Percentiles rank a stretch among this genome's conserved stretches.
phyloP scores from a whole-genome alignment of 2,797 vertebrate species.

The Australoheros facetus region DNA sequence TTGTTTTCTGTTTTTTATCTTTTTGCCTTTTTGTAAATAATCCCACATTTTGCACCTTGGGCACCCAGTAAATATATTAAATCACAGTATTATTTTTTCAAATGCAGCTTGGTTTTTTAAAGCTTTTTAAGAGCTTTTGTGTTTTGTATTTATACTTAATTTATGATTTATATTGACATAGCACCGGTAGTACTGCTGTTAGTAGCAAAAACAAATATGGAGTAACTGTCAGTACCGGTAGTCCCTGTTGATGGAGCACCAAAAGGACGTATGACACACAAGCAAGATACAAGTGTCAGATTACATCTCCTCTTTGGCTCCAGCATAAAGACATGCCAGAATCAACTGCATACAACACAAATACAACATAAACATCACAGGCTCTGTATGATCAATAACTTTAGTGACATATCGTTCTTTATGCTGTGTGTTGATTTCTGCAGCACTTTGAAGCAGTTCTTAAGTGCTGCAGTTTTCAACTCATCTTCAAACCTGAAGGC shows the following conservation, averaged over 20 bases:
- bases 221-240: neutral
- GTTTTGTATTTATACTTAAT: neutral
- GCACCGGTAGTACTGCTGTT: neutral
- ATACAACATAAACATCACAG: neutral
- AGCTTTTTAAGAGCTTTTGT: neutral
- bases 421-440: neutral
- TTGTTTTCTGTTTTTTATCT: neutral
- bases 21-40: neutral
- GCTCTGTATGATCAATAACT: neutral
- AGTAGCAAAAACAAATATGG: neutral
- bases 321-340: slow-evolving; percentile 11
- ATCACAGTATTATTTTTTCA: neutral
- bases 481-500: slow-evolving; percentile 20
- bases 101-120: neutral
- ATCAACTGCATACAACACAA: neutral
- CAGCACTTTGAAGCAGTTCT: slow-evolving; percentile 16
- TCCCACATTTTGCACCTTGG: neutral
- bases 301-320: slow-evolving; percentile 17
- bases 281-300: neutral
- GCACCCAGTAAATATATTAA: neutral
- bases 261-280: neutral
- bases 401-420: slow-evolving; percentile 1
- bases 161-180: neutral
- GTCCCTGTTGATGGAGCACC: neutral
- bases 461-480: slow-evolving; percentile 21